These are phyloP conservation scores for Antrozous pallidus DNA, from an alignment of 2,797 vertebrate genomes.

Conservation along the genomic window DNA sequence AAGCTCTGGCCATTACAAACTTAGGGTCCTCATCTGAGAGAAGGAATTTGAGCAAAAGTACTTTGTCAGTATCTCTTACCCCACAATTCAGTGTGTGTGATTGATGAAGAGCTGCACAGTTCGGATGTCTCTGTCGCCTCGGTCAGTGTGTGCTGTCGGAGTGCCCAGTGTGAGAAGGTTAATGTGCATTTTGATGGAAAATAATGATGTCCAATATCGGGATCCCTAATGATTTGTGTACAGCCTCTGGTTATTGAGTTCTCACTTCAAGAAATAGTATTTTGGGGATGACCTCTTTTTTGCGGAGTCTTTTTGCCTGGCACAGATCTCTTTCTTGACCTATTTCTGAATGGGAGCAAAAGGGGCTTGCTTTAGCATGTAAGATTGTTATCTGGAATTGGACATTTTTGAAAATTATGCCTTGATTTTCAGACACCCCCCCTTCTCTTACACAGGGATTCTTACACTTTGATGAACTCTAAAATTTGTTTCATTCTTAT, in stretches of 20 bases:
- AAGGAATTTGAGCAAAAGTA: neutral
- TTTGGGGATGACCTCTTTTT: neutral
- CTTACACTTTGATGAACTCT: neutral
- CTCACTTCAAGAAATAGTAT: neutral
- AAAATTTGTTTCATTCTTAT: slow-evolving; percentile 10
- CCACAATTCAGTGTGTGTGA: neutral
- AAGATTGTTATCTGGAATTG: neutral
- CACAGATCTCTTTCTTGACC: neutral
- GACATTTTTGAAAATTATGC: slow-evolving; percentile 4
- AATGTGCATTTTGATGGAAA: neutral
- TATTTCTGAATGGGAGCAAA: neutral
- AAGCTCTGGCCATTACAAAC: neutral
- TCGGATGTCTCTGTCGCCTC: neutral
- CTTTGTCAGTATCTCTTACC: neutral
- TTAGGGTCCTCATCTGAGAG: neutral
- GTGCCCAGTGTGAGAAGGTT: neutral
- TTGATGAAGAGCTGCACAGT: neutral
- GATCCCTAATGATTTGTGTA: neutral
- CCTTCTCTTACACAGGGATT: neutral
- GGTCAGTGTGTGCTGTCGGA: neutral
- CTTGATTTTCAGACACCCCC: neutral
- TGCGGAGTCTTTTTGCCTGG: neutral
- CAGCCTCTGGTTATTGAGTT: neutral
- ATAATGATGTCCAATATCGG: neutral
- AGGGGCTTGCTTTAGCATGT: neutral